Percentiles rank a stretch among this genome's conserved stretches.
phyloP scores from a whole-genome alignment of 2,797 vertebrate species.

The Anableps anableps region DNA sequence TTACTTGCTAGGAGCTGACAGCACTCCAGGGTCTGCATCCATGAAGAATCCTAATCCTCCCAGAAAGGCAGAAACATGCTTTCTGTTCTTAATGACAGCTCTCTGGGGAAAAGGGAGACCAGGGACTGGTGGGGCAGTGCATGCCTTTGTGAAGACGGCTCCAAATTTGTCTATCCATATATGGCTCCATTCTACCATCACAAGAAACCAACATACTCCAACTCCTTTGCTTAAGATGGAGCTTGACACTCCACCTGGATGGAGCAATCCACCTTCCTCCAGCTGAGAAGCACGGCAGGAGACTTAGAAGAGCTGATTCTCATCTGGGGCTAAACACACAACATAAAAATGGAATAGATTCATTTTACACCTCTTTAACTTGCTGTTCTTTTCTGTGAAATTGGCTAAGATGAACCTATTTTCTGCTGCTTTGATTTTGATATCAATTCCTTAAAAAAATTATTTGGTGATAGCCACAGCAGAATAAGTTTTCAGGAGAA shows the following conservation, averaged over 20 bases:
- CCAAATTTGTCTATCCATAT: too few relatives aligned
- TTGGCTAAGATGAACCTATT: neutral
- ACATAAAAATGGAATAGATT: neutral
- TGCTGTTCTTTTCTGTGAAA: neutral
- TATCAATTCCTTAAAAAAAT: neutral
- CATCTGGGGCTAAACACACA: neutral
- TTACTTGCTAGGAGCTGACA: slow-evolving; percentile 1
- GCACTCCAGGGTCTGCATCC: slow-evolving; percentile 10
- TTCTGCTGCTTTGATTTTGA: neutral
- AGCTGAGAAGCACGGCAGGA: too few relatives aligned
- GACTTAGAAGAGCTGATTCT: neutral
- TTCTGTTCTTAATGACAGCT: neutral
- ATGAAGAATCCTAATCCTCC: neutral
- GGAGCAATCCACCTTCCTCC: too few relatives aligned
- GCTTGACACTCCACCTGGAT: too few relatives aligned
- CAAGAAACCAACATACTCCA: too few relatives aligned
- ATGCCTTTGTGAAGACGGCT: too few relatives aligned
- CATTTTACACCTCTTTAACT: neutral
- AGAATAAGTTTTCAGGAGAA: neutral
- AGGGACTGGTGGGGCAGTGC: neutral
- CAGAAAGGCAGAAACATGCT: neutral
- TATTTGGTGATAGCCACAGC: neutral
- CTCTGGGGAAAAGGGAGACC: neutral
- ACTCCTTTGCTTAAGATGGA: too few relatives aligned
- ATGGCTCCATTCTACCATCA: too few relatives aligned